phyloP scores from a whole-genome alignment of 2,113 vertebrate species.

The Irena cyanogastra region DNA sequence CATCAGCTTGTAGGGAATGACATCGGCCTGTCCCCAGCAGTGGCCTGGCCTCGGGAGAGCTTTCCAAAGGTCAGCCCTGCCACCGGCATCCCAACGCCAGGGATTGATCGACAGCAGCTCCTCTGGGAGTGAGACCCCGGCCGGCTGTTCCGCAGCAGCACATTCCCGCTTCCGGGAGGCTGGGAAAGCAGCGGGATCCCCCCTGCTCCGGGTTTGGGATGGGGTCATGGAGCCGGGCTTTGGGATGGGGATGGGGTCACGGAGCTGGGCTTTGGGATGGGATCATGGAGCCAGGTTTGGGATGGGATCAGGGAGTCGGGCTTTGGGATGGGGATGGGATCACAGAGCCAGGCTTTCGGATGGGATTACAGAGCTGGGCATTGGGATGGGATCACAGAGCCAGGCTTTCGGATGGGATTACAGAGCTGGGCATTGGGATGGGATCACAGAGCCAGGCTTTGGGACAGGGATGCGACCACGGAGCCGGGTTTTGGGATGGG shows the following conservation, averaged over 20 bases:
- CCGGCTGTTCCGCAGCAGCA: background rate
- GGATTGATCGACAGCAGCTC: background rate
- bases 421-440: too few relatives aligned
- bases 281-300: too few relatives aligned
- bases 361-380: too few relatives aligned
- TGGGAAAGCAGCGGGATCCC: fast-evolving
- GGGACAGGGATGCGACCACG: background rate
- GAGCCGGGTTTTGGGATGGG: too few relatives aligned
- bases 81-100: background rate
- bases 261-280: too few relatives aligned
- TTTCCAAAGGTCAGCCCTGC: conserved; percentile 39
- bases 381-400: too few relatives aligned
- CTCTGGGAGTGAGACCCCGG: background rate
- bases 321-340: too few relatives aligned
- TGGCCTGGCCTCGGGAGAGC: background rate
- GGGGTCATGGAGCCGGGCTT: background rate
- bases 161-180: background rate
- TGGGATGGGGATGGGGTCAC: background rate
- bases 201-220: background rate
- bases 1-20: background rate
- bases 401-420: too few relatives aligned
- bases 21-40: background rate
- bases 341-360: too few relatives aligned
- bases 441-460: too few relatives aligned
- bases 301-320: too few relatives aligned